Evolutionary conservation across 2,113 vertebrate genomes (phyloP), one percentile per base, ranked within the genome.

Genomic region (Hymenochirus boettgeri): DNA sequence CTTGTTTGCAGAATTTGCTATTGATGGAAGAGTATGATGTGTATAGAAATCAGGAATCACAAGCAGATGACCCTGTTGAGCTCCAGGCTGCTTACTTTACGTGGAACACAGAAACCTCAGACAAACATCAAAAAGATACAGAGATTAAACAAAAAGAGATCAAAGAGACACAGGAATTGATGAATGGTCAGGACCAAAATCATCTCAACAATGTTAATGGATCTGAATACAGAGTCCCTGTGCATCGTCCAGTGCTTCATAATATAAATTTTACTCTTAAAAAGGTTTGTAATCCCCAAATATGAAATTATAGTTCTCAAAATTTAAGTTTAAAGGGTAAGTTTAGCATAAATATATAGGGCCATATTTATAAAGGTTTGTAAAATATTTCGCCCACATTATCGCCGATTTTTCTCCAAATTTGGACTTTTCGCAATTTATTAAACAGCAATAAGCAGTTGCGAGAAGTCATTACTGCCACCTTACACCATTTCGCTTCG

Each of bases 21-120:
- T 77, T 83, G 71, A 84, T 90, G 83, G 84, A 88, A n/a, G 85
- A 88, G 62, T 73, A 82, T 55, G 76, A 87, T 72, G 69, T 62
- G 2, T 58, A 86, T 22, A 58, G 72, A 46, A 54, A 23, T 45
- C 86, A 87, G 71, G 77, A 74, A 55, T 80, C 82, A 62, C 76
- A 86, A 55, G 78, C 80, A 0, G 26, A 26, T 86, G 84, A 39
- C 7, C 74, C 69, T 0, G 77, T 91, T 19, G 87, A 90, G 74
- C 89, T 89, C 71, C 75, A 59, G 37, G 77, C 82, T 0, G 85
- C 86, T 56, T 89, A 85, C 1, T 76, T 91, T 45, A 82, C 79
- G 11, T 91, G 89, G 89, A 84, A 33, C 4, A 7, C 46, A 62
- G 54, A 12, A 18, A 42, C 26, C 23, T 18, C 22, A 21, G 60